These are phyloP conservation scores for Girardia tigrina DNA, from an alignment of 2,888 invertebrate species.

Conservation along the genomic window DNA sequence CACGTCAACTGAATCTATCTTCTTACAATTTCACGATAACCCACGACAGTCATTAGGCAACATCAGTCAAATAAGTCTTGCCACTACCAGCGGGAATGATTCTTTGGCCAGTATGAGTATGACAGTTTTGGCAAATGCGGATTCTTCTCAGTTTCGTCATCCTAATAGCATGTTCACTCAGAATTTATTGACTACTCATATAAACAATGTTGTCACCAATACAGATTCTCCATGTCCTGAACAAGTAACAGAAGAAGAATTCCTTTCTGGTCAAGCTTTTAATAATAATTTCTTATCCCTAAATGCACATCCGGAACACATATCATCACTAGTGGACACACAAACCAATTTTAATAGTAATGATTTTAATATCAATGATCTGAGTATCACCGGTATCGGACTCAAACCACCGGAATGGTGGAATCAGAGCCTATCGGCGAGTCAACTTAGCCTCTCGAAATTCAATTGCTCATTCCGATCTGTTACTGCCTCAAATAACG, in stretches of 20 bases:
- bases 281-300: background rate
- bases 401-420: slow-evolving; percentile 42
- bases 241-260: slow-evolving; percentile 13
- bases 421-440: background rate
- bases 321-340: background rate
- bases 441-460: slow-evolving; percentile 2
- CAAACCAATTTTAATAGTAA: background rate
- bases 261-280: background rate
- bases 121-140: background rate
- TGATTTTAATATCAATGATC: slow-evolving; percentile 39
- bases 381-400: slow-evolving; percentile 46
- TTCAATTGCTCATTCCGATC: slow-evolving; percentile 8
- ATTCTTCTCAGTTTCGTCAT: background rate
- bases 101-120: background rate
- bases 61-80: background rate
- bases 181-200: background rate
- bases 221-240: background rate
- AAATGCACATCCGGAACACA: background rate
- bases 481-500: background rate
- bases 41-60: background rate
- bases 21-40: background rate
- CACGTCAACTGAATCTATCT: background rate
- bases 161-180: background rate
- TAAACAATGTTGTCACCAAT: background rate
- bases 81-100: background rate